Base-by-base conservation (phyloP, 2,888 invertebrate genomes). In the Dendrolimus pini region DNA sequence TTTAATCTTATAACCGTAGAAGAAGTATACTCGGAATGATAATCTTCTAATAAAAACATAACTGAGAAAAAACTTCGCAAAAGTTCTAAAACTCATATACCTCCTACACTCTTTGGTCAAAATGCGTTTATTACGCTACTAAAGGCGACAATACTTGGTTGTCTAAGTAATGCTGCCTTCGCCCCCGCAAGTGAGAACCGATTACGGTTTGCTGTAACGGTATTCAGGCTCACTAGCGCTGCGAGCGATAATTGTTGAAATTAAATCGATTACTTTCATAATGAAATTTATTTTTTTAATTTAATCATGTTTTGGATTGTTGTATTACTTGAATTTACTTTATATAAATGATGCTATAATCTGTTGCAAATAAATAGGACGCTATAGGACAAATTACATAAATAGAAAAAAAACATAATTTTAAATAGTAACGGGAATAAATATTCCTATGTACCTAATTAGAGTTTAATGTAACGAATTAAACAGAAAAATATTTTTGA, bases 121-220 rank as follows among this genome's bases (percentile, higher is more conserved):
- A 47, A 2, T 47, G 47, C 12, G 47, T 47, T 47, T 47, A 47
- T 47, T 47, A 47, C 47, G 0, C 47, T 30, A 6, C 30, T 47
- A 47, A 47, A 47, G 47, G 47, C 47, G 47, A 9, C 30, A 30
- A 65, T 59, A 61, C 58, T 55, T 61, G 55, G 60, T 59, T 59
- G 61, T 69, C 70, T 72, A 69, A 58, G 63, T 78, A 72, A 67
- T 62, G 66, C 75, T 77, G 78, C 78, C 77, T 77, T 70, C 65
- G 61, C 66, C 67, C 66, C 66, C 68, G 65, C 63, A 63, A 57
- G 54, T 60, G 64, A 59, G 63, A 63, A 12, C 47, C 47, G 47
- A 12, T 47, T 47, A 47, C 47, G 47, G 47, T 9, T 12, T 47
- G 47, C 9, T 10, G 64, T 79, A 81, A 81, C 82, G 75, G 78